A percentile compares a stretch with the other conserved stretches of the same genome.
phyloP scores from a whole-genome alignment of 2,113 vertebrate species.

The Plestiodon gilberti region DNA sequence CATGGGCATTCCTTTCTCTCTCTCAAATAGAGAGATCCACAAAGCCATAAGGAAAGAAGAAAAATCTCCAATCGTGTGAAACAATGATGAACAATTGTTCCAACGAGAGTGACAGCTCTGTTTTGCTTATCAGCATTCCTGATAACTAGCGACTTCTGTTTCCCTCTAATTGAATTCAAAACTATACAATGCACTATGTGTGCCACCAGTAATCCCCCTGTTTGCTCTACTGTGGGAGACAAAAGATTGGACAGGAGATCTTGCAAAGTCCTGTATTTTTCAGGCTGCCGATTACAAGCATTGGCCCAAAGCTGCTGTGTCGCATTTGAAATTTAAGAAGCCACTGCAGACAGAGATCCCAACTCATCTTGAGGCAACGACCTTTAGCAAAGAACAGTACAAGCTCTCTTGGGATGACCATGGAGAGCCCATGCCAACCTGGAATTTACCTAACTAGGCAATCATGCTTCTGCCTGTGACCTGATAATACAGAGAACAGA shows the following conservation, averaged over 20 bases:
- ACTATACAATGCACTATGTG: rapidly evolving
- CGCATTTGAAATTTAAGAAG: constrained; percentile 56
- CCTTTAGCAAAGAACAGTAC: constrained; percentile 22
- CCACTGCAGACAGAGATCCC: constrained; percentile 25
- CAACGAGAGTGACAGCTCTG: neutral
- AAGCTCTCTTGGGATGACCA: neutral
- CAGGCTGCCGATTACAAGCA: neutral
- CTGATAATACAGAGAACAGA: neutral
- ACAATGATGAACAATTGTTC: neutral
- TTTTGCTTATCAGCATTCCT: neutral
- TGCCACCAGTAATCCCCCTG: neutral
- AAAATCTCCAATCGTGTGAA: neutral
- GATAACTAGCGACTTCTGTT: neutral
- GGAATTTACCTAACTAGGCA: neutral
- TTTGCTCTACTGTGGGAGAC: neutral
- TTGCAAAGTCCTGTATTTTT: neutral
- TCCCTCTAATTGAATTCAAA: neutral
- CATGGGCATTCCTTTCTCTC: neutral
- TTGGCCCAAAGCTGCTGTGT: constrained; percentile 34
- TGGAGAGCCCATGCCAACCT: neutral
- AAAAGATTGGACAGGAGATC: neutral
- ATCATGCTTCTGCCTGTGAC: neutral
- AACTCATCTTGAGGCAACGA: rapidly evolving
- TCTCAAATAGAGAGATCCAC: neutral
- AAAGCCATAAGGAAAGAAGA: neutral